Evolutionary conservation across 1,140 invertebrate genomes (phyloP).

Genomic region (Ganaspis sp.): DNA sequence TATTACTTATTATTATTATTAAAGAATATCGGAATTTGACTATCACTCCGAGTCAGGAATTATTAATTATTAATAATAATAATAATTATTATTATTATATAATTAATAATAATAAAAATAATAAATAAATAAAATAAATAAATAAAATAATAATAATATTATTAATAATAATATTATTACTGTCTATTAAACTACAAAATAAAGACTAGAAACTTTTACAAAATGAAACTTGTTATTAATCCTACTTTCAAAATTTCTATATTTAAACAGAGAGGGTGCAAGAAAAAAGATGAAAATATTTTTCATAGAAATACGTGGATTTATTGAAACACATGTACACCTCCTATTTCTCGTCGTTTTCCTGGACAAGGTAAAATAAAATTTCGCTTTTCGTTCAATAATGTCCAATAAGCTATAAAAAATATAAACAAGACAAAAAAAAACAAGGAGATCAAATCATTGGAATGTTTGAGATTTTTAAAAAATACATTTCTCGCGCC

Average conservation of each 20-base stretch:
- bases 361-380: conserved; percentile 13
- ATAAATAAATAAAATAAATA: too few species aligned
- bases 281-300: conserved; percentile 31
- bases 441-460: conserved; percentile 15
- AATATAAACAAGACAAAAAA: conserved; percentile 1
- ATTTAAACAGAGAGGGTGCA: neutral
- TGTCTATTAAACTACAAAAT: too few species aligned
- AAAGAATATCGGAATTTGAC: too few species aligned
- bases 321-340: conserved; percentile 76
- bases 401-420: conserved; percentile 27
- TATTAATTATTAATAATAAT: too few species aligned
- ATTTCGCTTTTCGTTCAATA: conserved; percentile 3
- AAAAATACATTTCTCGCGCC: conserved; percentile 19
- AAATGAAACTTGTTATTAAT: neutral
- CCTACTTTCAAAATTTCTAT: neutral
- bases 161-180: neutral
- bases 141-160: too few species aligned
- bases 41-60: too few species aligned
- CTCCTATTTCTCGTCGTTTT: conserved; percentile 52
- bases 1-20: too few species aligned
- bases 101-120: too few species aligned
- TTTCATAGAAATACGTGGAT: conserved; percentile 74
- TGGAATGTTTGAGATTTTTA: neutral
- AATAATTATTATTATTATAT: too few species aligned
- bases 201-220: too few species aligned